These are phyloP conservation scores for Heliconius hortense DNA, from an alignment of 2,888 invertebrate genomes.

Conservation along the genomic window DNA sequence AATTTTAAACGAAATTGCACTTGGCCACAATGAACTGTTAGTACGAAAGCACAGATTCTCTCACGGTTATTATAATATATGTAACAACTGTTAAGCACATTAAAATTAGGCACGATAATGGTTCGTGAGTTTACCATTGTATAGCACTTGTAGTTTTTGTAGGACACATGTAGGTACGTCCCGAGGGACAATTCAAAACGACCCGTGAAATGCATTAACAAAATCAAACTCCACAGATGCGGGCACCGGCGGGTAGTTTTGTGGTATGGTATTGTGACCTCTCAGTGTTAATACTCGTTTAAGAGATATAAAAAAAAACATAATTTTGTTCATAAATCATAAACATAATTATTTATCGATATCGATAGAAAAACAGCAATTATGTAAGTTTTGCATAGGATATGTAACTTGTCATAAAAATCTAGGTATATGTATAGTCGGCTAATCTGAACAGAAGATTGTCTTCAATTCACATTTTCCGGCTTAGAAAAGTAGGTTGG, in stretches of 20 bases:
- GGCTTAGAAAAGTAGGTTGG: constrained; percentile 78
- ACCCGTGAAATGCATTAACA: constrained; percentile 38
- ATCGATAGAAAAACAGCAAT: constrained; percentile 29
- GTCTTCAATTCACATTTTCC: constrained; percentile 80
- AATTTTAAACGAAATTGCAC: too few species aligned
- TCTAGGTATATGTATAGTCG: constrained; percentile 54
- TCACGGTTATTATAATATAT: constrained; percentile 25
- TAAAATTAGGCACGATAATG: constrained; percentile 29
- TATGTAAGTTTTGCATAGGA: constrained; percentile 31
- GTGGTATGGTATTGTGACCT: not conserved
- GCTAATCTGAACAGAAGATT: constrained; percentile 67
- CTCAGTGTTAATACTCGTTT: constrained; percentile 5
- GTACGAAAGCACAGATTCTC: constrained; percentile 10
- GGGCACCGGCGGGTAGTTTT: constrained; percentile 48
- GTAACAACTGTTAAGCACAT: constrained; percentile 21
- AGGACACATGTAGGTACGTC: constrained; percentile 35
- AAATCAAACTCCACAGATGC: constrained; percentile 62
- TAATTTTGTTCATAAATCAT: not conserved
- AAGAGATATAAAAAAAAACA: not conserved
- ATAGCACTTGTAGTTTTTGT: constrained; percentile 38
- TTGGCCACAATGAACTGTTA: too few species aligned
- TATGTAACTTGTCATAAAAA: constrained; percentile 46
- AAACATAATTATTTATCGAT: not conserved
- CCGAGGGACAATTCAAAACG: constrained; percentile 35
- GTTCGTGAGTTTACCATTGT: constrained; percentile 30